Evolutionary conservation across 2,888 invertebrate genomes (phyloP), one percentile per base, ranked within the genome.

Genomic region (Sphaerophoria taeniata): DNA sequence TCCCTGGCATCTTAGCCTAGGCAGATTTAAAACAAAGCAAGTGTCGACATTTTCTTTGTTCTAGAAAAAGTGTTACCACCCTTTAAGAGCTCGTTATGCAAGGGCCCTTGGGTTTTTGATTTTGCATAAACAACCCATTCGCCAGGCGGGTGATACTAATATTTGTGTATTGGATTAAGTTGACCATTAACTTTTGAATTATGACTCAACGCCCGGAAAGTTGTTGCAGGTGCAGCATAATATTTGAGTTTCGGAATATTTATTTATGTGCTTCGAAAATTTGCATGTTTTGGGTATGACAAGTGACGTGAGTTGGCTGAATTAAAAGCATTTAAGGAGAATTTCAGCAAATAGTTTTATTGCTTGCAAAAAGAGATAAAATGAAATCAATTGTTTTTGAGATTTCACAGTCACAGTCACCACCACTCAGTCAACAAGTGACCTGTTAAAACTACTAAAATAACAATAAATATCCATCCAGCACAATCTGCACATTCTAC

Each of bases 121-220:
- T 74, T 69, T 80, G 61, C 65, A 51, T 61, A 53, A 36, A 43
- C 24, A 43, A 49, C n/a, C 14, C 65, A 36, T 36, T 53, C 16
- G 43, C 33, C 24, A 49, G 45, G 14, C 33, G 33, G 47, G 67
- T n/a, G 24, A 1, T 24, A 24, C 24, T 24, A 24, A 39, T 43
- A 43, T 43, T 24, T 65, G 39, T 72, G 55, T 11, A 33, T 61
- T 47, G 84, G 80, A 67, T 84, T 84, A 79, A 84, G 75, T 79
- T 80, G 75, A 72, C 75, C 84, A 84, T 84, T 84, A 80, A 80
- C 61, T 71, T 72, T 72, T 84, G 84, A 84, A 69, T 76, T 72
- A 84, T 80, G 72, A 56, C 31, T 45, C 72, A 45, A 33, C 39
- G 75, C 11, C 16, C 53, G 39, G 75, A 72, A 72, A 72, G 43